Conservation (phyloP, 2,888 invertebrate species). For the Ichneumoninae sp. region DNA sequence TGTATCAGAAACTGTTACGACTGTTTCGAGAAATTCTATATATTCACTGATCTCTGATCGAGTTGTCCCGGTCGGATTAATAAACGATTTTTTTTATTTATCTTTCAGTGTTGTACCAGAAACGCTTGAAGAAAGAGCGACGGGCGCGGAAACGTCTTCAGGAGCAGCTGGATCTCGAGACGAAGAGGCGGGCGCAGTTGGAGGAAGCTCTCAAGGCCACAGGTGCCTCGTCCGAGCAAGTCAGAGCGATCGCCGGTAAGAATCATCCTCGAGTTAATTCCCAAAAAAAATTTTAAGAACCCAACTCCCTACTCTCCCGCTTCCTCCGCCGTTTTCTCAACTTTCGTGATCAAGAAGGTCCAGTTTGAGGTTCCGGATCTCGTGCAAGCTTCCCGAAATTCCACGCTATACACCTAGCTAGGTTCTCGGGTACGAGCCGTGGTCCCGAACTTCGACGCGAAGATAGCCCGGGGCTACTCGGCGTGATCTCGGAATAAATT, state of each 20-base stretch:
- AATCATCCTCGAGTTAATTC: constrained; percentile 26
- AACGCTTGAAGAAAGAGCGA: constrained; percentile 94
- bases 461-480: constrained; percentile 69
- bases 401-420: not conserved
- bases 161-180: constrained; percentile 93
- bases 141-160: constrained; percentile 93
- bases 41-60: not conserved
- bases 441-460: constrained; percentile 65
- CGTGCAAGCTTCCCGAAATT: constrained; percentile 26
- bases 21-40: not conserved
- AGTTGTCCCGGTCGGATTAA: not conserved
- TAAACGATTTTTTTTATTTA: not conserved
- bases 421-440: not conserved
- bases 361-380: constrained; percentile 13
- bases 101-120: constrained; percentile 89
- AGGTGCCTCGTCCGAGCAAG: constrained; percentile 90
- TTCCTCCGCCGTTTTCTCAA: constrained; percentile 1
- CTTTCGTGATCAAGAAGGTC: constrained; percentile 35
- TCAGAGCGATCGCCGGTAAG: constrained; percentile 92
- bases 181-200: constrained; percentile 91
- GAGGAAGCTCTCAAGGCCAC: constrained; percentile 93
- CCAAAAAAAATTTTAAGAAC: constrained; percentile 14
- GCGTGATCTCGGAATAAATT: constrained; percentile 81
- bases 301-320: not conserved
- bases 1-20: not conserved